Percentiles rank a stretch among this genome's conserved stretches.
These are phyloP conservation scores for Hyperopisus bebe DNA, from an alignment of 2,113 vertebrate species.

Conservation along the genomic window DNA sequence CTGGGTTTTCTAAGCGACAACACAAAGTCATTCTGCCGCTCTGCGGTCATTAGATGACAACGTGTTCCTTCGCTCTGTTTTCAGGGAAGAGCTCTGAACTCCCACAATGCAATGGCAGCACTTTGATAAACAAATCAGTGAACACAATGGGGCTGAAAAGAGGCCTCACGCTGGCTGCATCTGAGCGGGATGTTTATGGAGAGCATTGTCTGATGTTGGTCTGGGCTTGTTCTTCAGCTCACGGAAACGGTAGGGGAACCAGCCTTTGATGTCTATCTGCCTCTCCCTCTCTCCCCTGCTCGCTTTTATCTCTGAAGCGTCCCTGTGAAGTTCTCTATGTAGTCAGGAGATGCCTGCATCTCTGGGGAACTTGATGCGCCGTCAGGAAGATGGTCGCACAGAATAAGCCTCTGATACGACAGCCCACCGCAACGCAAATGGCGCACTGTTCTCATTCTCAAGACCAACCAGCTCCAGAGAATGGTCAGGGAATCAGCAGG, in stretches of 20 bases:
- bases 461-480: neutral
- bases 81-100: neutral
- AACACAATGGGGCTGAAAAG: constrained; percentile 44
- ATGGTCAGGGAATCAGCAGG: neutral
- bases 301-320: constrained; percentile 21
- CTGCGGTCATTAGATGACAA: neutral
- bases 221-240: constrained; percentile 40
- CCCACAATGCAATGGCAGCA: constrained; percentile 28
- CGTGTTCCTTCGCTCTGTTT: neutral
- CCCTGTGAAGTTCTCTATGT: neutral
- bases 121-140: constrained; percentile 63
- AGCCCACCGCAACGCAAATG: neutral
- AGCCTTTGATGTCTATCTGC: constrained; percentile 66
- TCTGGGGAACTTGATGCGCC: neutral
- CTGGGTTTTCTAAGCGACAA: neutral
- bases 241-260: constrained; percentile 29
- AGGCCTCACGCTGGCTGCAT: constrained; percentile 57
- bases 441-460: neutral
- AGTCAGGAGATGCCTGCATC: constrained; percentile 12
- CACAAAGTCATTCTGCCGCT: neutral
- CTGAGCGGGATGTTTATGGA: constrained; percentile 61
- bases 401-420: neutral
- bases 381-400: neutral
- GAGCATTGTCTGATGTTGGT: constrained; percentile 54
- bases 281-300: constrained; percentile 31